Evolutionary conservation across 2,888 invertebrate species (phyloP).

Genomic region (Tricholauxania praeusta): DNA sequence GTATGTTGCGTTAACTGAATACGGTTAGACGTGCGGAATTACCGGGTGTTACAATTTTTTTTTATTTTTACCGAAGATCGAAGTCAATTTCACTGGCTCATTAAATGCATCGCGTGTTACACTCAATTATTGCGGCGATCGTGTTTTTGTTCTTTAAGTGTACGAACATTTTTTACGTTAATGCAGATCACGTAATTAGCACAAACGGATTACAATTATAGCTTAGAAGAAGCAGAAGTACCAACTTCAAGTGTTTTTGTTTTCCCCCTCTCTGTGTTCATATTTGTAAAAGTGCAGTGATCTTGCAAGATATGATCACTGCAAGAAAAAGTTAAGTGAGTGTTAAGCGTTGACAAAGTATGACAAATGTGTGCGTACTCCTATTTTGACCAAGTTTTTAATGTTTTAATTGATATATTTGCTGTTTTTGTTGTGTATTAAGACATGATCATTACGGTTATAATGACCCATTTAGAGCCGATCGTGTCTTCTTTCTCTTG

Average conservation of each 20-base stretch:
- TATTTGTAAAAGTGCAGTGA: slow-evolving; percentile 9
- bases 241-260: too few species aligned
- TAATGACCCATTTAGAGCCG: slow-evolving; percentile 49
- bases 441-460: slow-evolving; percentile 43
- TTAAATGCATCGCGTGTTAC: slow-evolving; percentile 10
- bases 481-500: background rate
- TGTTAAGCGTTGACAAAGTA: slow-evolving; percentile 15
- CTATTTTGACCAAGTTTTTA: slow-evolving; percentile 21
- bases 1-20: slow-evolving; percentile 50
- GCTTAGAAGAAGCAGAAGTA: too few species aligned
- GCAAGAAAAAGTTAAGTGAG: too few species aligned
- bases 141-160: slow-evolving; percentile 39
- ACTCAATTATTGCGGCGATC: slow-evolving; percentile 10
- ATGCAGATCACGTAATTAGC: slow-evolving; percentile 62
- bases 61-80: too few species aligned
- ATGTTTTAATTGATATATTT: slow-evolving; percentile 15
- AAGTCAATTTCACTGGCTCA: too few species aligned
- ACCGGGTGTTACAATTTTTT: background rate
- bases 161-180: slow-evolving; percentile 26
- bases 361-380: background rate
- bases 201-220: slow-evolving; percentile 55
- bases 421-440: background rate
- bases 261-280: background rate
- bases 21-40: slow-evolving; percentile 42
- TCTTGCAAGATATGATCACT: background rate